Evolutionary conservation across 1,140 invertebrate species (phyloP).

Genomic region (Trissolcus basalis): DNA sequence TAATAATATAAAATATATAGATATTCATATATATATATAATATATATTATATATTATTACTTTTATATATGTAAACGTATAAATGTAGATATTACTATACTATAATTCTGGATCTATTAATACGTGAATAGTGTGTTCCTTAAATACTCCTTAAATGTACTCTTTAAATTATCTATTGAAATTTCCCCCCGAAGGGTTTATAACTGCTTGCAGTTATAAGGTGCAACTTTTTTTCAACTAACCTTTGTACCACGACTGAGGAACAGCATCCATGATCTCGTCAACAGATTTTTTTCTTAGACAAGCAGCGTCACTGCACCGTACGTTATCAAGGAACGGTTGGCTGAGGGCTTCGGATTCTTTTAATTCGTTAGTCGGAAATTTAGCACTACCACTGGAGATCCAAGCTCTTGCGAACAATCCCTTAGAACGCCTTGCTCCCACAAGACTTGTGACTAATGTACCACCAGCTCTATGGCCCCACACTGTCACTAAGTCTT

Average conservation of each 20-base stretch:
- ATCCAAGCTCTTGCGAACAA: slow-evolving; percentile 85
- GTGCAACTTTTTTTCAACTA: no score
- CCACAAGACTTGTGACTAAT: slow-evolving; percentile 82
- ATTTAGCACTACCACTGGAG: slow-evolving; percentile 83
- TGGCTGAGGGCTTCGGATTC: slow-evolving; percentile 80
- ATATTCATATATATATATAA: no score
- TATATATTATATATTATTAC: no score
- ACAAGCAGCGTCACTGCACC: slow-evolving; percentile 78
- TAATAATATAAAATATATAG: no score
- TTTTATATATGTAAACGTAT: no score
- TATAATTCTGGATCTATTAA: no score
- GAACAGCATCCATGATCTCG: slow-evolving; percentile 81
- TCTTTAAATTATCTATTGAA: no score
- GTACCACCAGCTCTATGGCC: slow-evolving; percentile 88
- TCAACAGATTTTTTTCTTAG: slow-evolving; percentile 79
- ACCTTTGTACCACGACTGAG: slow-evolving; percentile 81
- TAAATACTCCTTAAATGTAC: no score
- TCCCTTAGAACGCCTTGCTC: slow-evolving; percentile 77
- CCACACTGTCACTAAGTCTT: slow-evolving; percentile 84
- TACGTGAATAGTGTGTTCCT: no score
- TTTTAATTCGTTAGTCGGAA: slow-evolving; percentile 79
- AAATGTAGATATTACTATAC: no score
- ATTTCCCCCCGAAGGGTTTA: no score
- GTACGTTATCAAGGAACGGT: slow-evolving; percentile 77
- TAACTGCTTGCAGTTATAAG: no score